phyloP scores from a whole-genome alignment of 2,888 invertebrate genomes.

The Helicoverpa assulta region DNA sequence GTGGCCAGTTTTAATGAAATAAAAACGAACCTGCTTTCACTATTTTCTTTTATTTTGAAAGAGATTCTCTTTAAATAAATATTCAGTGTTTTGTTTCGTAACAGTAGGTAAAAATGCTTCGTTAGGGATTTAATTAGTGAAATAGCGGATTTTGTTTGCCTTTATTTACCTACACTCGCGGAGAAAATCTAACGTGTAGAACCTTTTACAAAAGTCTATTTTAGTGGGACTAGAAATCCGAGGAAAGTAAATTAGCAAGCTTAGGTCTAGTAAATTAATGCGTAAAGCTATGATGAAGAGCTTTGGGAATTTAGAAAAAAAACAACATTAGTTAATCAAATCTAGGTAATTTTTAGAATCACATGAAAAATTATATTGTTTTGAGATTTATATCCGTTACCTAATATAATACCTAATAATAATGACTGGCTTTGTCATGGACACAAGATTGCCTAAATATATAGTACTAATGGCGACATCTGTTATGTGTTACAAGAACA shows the following conservation, averaged over 20 bases:
- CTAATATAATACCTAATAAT: too few species aligned
- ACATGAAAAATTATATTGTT: too few species aligned
- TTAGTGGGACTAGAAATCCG: background rate
- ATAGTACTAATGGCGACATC: background rate
- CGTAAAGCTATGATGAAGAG: too few species aligned
- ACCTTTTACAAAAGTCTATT: background rate
- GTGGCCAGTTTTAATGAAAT: background rate
- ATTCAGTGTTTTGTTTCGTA: background rate
- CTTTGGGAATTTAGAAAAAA: too few species aligned
- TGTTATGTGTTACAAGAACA: background rate
- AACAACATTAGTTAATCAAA: too few species aligned
- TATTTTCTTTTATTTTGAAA: background rate
- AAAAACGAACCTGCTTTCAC: background rate
- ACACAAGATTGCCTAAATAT: too few species aligned
- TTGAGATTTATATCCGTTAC: too few species aligned
- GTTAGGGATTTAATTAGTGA: background rate
- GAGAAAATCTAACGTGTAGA: background rate
- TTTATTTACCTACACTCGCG: background rate
- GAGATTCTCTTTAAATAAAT: background rate
- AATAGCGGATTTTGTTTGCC: background rate
- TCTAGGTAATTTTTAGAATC: too few species aligned
- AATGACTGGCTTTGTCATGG: too few species aligned
- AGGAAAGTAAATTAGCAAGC: background rate
- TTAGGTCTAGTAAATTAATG: background rate
- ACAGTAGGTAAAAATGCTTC: background rate